Conservation (phyloP, 2,888 invertebrate species). For the Diadegma fenestrale region DNA sequence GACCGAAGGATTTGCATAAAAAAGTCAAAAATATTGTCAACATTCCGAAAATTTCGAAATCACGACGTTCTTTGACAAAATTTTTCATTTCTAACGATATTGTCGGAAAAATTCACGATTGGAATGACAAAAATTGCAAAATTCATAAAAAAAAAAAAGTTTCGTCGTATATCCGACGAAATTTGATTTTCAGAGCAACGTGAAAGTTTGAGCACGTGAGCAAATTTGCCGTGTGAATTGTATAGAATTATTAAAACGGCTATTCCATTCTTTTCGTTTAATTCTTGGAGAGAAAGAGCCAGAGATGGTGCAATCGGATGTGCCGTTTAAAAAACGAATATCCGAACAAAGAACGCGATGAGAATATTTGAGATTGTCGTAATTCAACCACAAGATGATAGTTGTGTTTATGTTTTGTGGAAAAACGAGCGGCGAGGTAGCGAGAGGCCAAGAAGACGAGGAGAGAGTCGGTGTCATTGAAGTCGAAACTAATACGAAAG, state of each 20-base stretch:
- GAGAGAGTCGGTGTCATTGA: conserved; percentile 44
- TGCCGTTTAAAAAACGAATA: conserved; percentile 28
- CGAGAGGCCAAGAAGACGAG: not conserved
- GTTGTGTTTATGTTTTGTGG: conserved; percentile 13
- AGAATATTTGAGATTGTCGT: conserved; percentile 41
- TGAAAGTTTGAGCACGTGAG: not conserved
- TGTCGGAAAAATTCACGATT: too few relatives aligned
- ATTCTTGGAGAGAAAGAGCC: conserved; percentile 13
- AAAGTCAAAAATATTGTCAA: not conserved
- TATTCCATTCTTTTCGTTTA: conserved; percentile 3
- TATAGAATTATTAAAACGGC: not conserved
- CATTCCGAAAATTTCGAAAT: too few relatives aligned
- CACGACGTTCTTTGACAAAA: too few relatives aligned
- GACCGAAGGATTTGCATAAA: not conserved
- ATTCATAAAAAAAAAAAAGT: too few relatives aligned
- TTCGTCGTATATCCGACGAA: too few relatives aligned
- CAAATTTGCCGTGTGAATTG: not conserved
- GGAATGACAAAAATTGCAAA: too few relatives aligned
- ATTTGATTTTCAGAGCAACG: too few relatives aligned
- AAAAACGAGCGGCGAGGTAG: not conserved
- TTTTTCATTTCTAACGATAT: too few relatives aligned
- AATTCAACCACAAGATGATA: conserved; percentile 11
- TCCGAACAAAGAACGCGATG: conserved; percentile 28
- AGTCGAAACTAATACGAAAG: conserved; percentile 32
- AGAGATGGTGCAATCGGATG: conserved; percentile 39